Conservation (phyloP, 2,888 invertebrate genomes). For the Phytoseiulus persimilis region DNA sequence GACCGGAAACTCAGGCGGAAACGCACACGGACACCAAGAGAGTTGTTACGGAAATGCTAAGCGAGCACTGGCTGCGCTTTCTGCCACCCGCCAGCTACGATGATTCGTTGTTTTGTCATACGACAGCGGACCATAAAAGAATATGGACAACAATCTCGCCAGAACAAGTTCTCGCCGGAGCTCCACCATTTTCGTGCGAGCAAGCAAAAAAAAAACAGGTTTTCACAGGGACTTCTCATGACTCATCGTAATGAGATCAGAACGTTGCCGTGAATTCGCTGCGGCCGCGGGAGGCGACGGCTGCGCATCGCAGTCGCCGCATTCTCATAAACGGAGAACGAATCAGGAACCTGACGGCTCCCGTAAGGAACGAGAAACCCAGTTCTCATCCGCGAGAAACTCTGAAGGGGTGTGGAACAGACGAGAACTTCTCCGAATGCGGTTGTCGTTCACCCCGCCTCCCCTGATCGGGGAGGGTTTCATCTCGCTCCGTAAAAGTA, state of each 20-base stretch:
- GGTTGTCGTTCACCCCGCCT: too few relatives aligned
- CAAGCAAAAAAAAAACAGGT: not conserved
- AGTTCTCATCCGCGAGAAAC: too few relatives aligned
- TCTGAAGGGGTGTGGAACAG: too few relatives aligned
- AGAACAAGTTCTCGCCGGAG: not conserved
- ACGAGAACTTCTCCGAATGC: too few relatives aligned
- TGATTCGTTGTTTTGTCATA: not conserved
- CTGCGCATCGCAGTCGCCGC: too few relatives aligned
- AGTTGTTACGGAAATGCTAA: conserved; percentile 5
- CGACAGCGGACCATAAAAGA: not conserved
- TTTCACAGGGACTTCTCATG: not conserved
- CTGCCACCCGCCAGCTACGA: not conserved
- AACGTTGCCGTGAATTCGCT: not conserved
- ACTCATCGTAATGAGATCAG: not conserved
- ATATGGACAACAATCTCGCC: not conserved
- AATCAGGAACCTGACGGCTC: too few relatives aligned
- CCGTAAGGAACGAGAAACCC: too few relatives aligned
- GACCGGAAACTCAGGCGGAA: not conserved
- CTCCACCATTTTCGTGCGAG: not conserved
- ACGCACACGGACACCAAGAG: not conserved
- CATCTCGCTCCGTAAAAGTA: too few relatives aligned
- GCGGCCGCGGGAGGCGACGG: too few relatives aligned
- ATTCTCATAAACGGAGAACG: too few relatives aligned
- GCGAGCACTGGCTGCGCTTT: not conserved
- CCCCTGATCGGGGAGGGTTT: too few relatives aligned